Base-by-base conservation (phyloP, 1,140 invertebrate genomes). In the Trachelipus rathkii region DNA sequence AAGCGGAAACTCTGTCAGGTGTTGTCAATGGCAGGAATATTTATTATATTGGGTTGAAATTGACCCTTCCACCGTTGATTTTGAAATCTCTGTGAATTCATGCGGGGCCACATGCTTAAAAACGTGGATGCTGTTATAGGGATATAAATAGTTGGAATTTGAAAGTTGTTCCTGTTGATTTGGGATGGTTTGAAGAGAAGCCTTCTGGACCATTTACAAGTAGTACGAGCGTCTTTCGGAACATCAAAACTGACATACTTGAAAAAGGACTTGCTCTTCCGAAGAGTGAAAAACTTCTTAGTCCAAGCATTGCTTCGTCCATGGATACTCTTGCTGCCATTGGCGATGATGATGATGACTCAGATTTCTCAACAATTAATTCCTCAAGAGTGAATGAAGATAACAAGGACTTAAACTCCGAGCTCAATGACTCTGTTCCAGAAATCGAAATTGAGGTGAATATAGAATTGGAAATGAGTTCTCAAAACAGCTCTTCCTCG, bases 161-260 rank as follows among this genome's bases (percentile, higher is more conserved):
- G 19, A 60, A 60, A 60, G 50, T 60, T 60, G 11, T 60, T 60
- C 50, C 50, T 19, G 50, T 60, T 60, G 50, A 60, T 15, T 60
- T 60, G 8, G 50, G 50, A 3, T 60, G 50, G 50, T 15, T 60
- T 15, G 11, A 19, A 60, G 50, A 60, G 8, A 19, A 15, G 8
- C 11, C 11, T 60, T 13, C 11, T 4, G 50, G 50, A 15, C 50
- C 50, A 4, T 60, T 60, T 8, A 19, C 11, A 60, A 19, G 11
- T 13, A 60, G 19, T 19, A 13, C 11, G 19, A 60, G 50, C 8
- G 3, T 60, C 50, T 60, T 15, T 19, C 4, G 11, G 11, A 15
- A 13, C 8, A 4, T 60, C 50, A 13, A 60, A 8, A 60, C 11
- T 19, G 11, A 60, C 8, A 13, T 60, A 15, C 19, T 60, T 13